A percentile compares a stretch with the other conserved stretches of the same genome.
Conservation (phyloP, 2,797 vertebrate species). For the Molossus alvarezi region DNA sequence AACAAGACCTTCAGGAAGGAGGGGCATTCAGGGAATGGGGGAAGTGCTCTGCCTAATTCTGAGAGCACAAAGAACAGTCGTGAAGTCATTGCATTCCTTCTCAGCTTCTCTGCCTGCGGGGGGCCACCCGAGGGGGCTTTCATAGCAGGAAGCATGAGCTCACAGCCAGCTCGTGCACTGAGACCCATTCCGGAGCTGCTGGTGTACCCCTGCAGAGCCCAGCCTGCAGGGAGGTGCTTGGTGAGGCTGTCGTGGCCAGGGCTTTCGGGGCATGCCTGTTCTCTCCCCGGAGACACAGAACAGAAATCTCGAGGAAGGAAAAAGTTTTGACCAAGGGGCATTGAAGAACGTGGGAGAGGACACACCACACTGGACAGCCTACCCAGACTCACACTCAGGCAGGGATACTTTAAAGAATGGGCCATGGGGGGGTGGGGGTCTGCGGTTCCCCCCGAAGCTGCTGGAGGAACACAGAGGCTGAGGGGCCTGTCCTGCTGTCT, state of each 20-base stretch:
- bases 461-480: too few relatives aligned
- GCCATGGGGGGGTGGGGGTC: too few relatives aligned
- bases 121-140: slow-evolving; percentile 66
- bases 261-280: not conserved
- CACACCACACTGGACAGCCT: not conserved
- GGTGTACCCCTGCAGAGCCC: slow-evolving; percentile 60
- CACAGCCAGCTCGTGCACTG: slow-evolving; percentile 80
- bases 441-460: too few relatives aligned
- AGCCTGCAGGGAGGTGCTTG: slow-evolving; percentile 45
- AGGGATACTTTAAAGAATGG: too few relatives aligned
- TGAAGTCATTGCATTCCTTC: slow-evolving; percentile 82
- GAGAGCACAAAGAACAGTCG: slow-evolving; percentile 75
- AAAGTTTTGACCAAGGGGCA: not conserved
- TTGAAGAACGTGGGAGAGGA: not conserved
- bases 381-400: too few relatives aligned
- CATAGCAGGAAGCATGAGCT: slow-evolving; percentile 87
- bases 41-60: slow-evolving; percentile 7
- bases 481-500: not conserved
- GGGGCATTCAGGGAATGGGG: not conserved
- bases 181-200: slow-evolving; percentile 84
- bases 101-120: not conserved
- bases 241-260: slow-evolving; percentile 34
- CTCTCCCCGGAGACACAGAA: slow-evolving; percentile 26
- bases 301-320: not conserved
- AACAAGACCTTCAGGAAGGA: not conserved